Percentiles rank a stretch among this genome's conserved stretches.
Evolutionary conservation across 2,888 invertebrate species (phyloP).

Genomic region (Mantis religiosa): DNA sequence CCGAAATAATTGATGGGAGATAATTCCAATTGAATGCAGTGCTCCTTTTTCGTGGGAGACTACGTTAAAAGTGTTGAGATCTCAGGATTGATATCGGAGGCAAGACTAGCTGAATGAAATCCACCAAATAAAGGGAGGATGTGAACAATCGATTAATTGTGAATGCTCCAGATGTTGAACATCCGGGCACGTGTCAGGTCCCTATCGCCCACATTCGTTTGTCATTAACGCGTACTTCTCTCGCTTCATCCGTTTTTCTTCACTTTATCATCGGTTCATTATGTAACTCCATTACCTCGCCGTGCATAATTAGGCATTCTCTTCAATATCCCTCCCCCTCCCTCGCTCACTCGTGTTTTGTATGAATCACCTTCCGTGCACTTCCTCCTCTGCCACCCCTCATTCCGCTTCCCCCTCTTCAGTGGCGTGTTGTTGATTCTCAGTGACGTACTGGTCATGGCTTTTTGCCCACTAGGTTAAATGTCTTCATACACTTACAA

Average conservation of each 20-base stretch:
- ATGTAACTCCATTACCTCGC: background rate
- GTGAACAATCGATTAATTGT: too few relatives aligned
- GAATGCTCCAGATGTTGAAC: background rate
- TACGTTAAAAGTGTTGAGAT: too few relatives aligned
- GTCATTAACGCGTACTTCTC: background rate
- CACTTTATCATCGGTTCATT: background rate
- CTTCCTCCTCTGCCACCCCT: background rate
- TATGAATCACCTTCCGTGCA: background rate
- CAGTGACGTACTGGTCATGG: background rate
- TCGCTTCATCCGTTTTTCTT: background rate
- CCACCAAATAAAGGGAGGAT: too few relatives aligned
- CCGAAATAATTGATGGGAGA: too few relatives aligned
- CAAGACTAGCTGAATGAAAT: too few relatives aligned
- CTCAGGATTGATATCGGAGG: too few relatives aligned
- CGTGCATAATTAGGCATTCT: constrained; percentile 1
- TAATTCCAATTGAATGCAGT: too few relatives aligned
- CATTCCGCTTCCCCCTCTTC: constrained; percentile 8
- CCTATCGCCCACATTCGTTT: background rate
- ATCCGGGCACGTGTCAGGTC: background rate
- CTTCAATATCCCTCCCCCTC: background rate
- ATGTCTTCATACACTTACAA: too few relatives aligned
- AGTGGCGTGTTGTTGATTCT: background rate
- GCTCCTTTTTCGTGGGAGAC: too few relatives aligned
- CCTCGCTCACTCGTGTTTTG: background rate
- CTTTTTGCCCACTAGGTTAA: background rate